Base-by-base conservation (phyloP, 2,797 vertebrate genomes). In the Acipenser oxyrinchus region DNA sequence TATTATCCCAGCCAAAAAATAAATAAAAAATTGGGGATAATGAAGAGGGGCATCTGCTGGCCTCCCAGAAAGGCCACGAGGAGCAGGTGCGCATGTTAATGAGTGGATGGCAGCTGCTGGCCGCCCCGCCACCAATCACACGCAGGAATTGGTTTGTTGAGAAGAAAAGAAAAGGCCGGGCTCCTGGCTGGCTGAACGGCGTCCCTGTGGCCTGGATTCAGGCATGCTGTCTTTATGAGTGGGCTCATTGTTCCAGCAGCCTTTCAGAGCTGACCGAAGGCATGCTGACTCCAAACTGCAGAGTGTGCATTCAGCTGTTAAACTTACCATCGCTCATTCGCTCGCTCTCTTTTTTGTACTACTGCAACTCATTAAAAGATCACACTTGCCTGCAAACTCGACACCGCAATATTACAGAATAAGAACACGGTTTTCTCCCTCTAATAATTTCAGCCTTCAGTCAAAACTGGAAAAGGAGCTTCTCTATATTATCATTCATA, bases 11-110 rank as follows among this genome's bases (percentile, higher is more conserved):
- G 84, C 83, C 79, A 75, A 72, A 79, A 78, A 76, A 74, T 77
- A 78, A 76, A 18, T 18, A 18, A 18, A 37, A 76, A 82, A 76
- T 75, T 76, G 73, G 69, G 72, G 79, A 80, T 75, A 78, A 83
- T 79, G 83, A 86, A 89, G 73, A 74, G 77, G 84, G 86, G 90
- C 89, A 85, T 91, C 85, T 84, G 92, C 85, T 83, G 81, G 74
- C 67, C 67, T 82, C 85, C 82, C 82, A 91, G 90, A 88, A 80
- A 87, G 89, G 91, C 87, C 75, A 73, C 82, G 84, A 83, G 85
- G 89, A 94, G 93, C 94, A 95, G 94, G 93, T 95, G 94, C 82
- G 87, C 90, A 93, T 91, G 84, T 84, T 93, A 94, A 94, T 89
- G 83, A 93, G 91, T 73, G 83, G 83, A 83, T 59, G 70, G 89